phyloP scores from a whole-genome alignment of 1,140 invertebrate species.

The Drosophila rhopaloa region DNA sequence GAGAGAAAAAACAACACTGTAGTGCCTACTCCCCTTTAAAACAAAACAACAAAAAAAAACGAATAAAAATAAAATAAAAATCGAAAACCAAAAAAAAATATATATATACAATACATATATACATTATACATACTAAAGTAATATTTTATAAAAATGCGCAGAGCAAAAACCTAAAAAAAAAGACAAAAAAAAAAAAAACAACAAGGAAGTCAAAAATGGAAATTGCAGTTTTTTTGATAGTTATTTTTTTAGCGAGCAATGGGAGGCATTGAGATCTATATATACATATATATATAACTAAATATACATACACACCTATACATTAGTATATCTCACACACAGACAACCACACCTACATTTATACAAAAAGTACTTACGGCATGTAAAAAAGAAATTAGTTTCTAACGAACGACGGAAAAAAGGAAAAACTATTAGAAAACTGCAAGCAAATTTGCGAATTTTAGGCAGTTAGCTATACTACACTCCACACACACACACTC shows the following conservation, averaged over 20 bases:
- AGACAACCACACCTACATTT: slow-evolving; percentile 37
- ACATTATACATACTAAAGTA: slow-evolving; percentile 79
- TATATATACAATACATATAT: slow-evolving; percentile 79
- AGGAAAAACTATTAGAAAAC: slow-evolving; percentile 33
- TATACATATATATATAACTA: slow-evolving; percentile 60
- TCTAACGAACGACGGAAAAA: slow-evolving; percentile 31
- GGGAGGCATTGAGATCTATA: slow-evolving; percentile 75
- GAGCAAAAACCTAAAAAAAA: slow-evolving; percentile 32
- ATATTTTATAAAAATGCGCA: slow-evolving; percentile 77
- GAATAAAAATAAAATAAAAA: slow-evolving; percentile 49
- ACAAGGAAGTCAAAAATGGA: slow-evolving; percentile 59
- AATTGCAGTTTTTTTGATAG: slow-evolving; percentile 80
- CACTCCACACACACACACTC: slow-evolving; percentile 24
- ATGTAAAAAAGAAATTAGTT: slow-evolving; percentile 50
- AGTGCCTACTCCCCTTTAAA: slow-evolving; percentile 77
- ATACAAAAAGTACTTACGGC: slow-evolving; percentile 44
- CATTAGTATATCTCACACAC: slow-evolving; percentile 52
- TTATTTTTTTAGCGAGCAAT: slow-evolving; percentile 81
- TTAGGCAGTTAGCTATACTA: slow-evolving; percentile 46
- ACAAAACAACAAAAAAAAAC: slow-evolving; percentile 45
- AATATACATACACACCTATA: slow-evolving; percentile 63
- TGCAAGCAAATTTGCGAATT: slow-evolving; percentile 19
- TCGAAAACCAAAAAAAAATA: slow-evolving; percentile 61
- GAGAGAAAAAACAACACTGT: slow-evolving; percentile 75
- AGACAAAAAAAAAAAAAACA: slow-evolving; percentile 22